These are phyloP conservation scores for Sander vitreus DNA, from an alignment of 2,113 vertebrate species.

Conservation along the genomic window DNA sequence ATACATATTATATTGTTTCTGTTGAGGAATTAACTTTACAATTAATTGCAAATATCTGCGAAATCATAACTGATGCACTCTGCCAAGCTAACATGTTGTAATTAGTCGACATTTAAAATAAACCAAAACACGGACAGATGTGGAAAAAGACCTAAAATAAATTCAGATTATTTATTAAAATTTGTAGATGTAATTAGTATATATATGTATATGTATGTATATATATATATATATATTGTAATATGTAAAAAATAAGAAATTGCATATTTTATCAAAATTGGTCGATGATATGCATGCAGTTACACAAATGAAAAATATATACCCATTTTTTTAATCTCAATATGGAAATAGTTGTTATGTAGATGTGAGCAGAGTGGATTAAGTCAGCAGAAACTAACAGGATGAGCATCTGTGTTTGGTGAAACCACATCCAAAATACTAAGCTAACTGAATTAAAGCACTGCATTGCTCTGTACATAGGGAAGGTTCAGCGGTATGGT, in stretches of 20 bases:
- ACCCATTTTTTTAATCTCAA: slow-evolving; percentile 58
- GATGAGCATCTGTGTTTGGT: not conserved
- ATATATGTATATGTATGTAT: slow-evolving; percentile 36
- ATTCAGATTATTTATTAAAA: slow-evolving; percentile 40
- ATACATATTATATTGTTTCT: not conserved
- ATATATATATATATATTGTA: slow-evolving; percentile 66
- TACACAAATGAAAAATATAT: slow-evolving; percentile 62
- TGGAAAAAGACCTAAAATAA: slow-evolving; percentile 20
- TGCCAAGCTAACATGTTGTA: slow-evolving; percentile 20
- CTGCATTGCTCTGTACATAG: not conserved
- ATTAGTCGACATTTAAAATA: not conserved
- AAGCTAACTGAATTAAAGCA: slow-evolving; percentile 1
- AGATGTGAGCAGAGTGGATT: slow-evolving; percentile 8
- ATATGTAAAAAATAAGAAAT: slow-evolving; percentile 71
- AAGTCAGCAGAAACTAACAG: not conserved
- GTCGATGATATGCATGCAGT: slow-evolving; percentile 74
- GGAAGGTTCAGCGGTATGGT: not conserved
- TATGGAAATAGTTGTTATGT: slow-evolving; percentile 47
- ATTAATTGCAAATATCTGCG: slow-evolving; percentile 15
- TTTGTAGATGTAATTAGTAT: slow-evolving; percentile 66
- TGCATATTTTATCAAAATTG: slow-evolving; percentile 78
- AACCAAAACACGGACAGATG: not conserved
- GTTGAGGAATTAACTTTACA: slow-evolving; percentile 4
- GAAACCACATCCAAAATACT: not conserved
- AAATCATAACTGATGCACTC: slow-evolving; percentile 17